Evolutionary conservation across 2,797 vertebrate species (phyloP), one percentile per base, ranked within the genome.

Genomic region (Sebastes oblongus): DNA sequence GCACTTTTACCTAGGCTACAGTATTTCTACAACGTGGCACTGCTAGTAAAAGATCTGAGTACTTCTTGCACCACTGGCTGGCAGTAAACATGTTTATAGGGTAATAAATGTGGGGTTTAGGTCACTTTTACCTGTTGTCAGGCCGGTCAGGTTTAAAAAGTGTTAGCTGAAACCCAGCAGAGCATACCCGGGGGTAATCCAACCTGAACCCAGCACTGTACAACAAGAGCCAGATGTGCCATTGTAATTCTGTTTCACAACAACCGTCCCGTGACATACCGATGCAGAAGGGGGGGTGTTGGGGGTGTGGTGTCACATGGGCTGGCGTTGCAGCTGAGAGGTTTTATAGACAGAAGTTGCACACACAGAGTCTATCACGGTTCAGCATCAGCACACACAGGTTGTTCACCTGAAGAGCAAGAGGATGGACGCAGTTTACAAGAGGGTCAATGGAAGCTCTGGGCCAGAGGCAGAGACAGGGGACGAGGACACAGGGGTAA

Each of bases 401-500:
- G 39, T n/a, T 10, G 20, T 29, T 52, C 42, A 87, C 90, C 87
- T 73, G 86, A 70, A 81, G 56, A 61, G 36, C 34, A 1, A 22
- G 25, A 94, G 72, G 85, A 96, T 96, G 96, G 96, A 96, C 84
- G 90, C 93, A 20, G 90, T 79, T 1, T 88, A 93, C 79, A 94
- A 86, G 67, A 91, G 3, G 30, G 73, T 87, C 22, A 95, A 95
- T 72, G 93, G 93, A 60, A 77, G 81, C 39, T 36, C 82, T 54
- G 64, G 32, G 16, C 65, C 69, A 2, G 84, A 85, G 56, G 39
- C 18, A 7, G 75, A 76, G 34, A 52, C 75, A 61, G 90, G 81
- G 66, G 66, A 88, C 1, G 46, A 8, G 3, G 86, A 29, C 14
- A 66, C 73, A 2, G 16, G 85, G 92, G 93, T 95, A 93, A 89